Evolutionary conservation across 2,797 vertebrate species (phyloP), one percentile per base, ranked within the genome.

Genomic region (Trachops cirrhosus): DNA sequence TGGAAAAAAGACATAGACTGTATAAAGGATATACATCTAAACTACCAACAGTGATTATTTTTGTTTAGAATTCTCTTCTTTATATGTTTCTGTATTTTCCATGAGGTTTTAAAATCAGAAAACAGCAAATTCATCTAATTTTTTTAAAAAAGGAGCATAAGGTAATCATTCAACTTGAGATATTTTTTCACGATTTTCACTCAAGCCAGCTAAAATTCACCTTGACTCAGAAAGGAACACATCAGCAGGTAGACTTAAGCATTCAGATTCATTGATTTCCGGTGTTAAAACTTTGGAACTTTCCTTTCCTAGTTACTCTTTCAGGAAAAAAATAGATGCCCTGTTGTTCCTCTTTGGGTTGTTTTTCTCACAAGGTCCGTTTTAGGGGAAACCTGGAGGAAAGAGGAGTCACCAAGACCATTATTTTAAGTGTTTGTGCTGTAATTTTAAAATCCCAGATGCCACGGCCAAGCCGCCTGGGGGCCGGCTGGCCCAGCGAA

Each of bases 391-490:
- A 89, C 80, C 32, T 46, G 62, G n/a, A 91, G 8, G 59, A 85
- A 93, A 77, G 41, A 82, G 39, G 85, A 75, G 21, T 83, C 67
- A 75, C 54, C 14, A 48, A 93, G 89, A 93, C 77, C 80, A 85
- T 64, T 74, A 44, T 64, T 91, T 88, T 57, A 78, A 84, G 90
- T 34, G 32, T 34, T 29, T 50, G 26, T 39, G 12, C 46, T 82
- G 48, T 96, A 48, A 54, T 82, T 94, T 85, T 70, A 88, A 93
- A 94, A 78, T 64, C 48, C 52, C 48, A 86, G 48, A 64, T 85
- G 73, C 82, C 71, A 39, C 41, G 39, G 73, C 50, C 93, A 93
- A 94, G 92, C 57, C 34, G 6, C 85, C 59, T 18, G n/a, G 12
- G 62, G 48, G 78, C 48, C 74, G 52, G 75, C 19, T 0, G 26